Evolutionary conservation across 1,140 invertebrate species (phyloP).

Genomic region (Hylaeus volcanicus): DNA sequence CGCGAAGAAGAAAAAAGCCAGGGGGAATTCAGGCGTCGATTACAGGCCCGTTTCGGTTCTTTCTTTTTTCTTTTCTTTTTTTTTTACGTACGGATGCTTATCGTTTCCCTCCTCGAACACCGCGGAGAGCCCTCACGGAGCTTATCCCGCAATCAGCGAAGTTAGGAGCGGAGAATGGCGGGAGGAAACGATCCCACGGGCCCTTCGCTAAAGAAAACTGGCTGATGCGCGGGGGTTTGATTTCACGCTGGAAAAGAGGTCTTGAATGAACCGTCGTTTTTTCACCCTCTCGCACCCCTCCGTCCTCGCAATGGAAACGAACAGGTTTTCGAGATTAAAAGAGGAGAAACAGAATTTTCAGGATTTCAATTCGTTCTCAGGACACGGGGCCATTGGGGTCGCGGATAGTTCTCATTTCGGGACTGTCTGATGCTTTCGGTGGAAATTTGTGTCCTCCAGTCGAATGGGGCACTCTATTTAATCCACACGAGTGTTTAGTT

Average conservation of each 20-base stretch:
- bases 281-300: no score
- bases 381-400: no score
- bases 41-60: not conserved
- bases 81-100: slow-evolving; percentile 27
- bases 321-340: not conserved
- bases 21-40: not conserved
- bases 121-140: slow-evolving; percentile 25
- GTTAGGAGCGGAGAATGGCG: not conserved
- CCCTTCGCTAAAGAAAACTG: slow-evolving; percentile 30
- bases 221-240: not conserved
- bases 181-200: not conserved
- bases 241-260: slow-evolving; percentile 9
- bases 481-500: no score
- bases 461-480: no score
- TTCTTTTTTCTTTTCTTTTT: not conserved
- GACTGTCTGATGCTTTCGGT: no score
- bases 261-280: not conserved
- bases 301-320: no score
- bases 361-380: no score
- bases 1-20: no score
- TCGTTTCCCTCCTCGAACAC: slow-evolving; percentile 19
- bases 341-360: not conserved
- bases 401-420: no score
- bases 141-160: slow-evolving; percentile 35
- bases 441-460: no score